Evolutionary conservation across 2,113 vertebrate species (phyloP).

Genomic region (Tylochromis polylepis): DNA sequence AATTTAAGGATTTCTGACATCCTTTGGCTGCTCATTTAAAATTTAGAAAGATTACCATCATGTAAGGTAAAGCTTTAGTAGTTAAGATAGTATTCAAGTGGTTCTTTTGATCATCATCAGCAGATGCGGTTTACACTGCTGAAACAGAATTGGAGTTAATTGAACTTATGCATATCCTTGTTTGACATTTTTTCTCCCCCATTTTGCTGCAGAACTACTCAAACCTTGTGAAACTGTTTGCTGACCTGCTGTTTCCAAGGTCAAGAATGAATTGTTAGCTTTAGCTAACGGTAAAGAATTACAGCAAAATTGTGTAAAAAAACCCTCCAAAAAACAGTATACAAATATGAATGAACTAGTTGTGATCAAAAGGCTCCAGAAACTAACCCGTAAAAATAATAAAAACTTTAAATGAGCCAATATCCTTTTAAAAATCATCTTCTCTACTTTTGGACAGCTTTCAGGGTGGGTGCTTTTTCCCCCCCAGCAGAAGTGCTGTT

Average conservation of each 20-base stretch:
- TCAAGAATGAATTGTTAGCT: background rate
- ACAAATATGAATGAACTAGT: background rate
- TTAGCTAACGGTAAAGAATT: background rate
- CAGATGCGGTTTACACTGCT: fast-evolving
- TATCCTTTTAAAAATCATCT: background rate
- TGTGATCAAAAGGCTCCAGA: background rate
- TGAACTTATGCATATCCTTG: fast-evolving
- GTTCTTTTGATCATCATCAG: background rate
- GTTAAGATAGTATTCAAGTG: background rate
- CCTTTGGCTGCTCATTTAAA: background rate
- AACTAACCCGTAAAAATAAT: background rate
- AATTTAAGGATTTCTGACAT: background rate
- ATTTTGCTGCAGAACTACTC: background rate
- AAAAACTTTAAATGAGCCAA: background rate
- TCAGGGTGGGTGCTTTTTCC: fast-evolving
- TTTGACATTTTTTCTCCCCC: background rate
- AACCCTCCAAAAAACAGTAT: too few species aligned
- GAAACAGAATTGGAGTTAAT: background rate
- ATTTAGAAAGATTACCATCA: background rate
- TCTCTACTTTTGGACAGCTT: background rate
- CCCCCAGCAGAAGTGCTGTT: too few species aligned
- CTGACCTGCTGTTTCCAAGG: background rate
- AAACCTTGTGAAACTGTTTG: background rate
- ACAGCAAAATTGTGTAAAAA: background rate
- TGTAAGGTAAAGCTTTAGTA: background rate